A percentile compares a stretch with the other conserved stretches of the same genome.
phyloP scores from a whole-genome alignment of 1,140 invertebrate species.

The Camponotus floridanus region DNA sequence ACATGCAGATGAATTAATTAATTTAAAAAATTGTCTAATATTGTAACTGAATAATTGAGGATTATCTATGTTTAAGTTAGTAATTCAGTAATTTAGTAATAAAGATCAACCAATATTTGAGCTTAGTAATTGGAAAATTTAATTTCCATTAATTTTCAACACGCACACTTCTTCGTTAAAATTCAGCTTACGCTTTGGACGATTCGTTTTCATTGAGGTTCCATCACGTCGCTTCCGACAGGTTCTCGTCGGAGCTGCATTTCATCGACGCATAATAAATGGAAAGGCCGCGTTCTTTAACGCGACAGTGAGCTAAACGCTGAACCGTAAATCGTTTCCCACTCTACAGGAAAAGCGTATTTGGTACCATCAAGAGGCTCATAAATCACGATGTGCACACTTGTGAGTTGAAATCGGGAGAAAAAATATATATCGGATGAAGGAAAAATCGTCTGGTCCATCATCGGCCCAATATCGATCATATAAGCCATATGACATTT shows the following conservation, averaged over 20 bases:
- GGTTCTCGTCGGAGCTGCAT: constrained; percentile 27
- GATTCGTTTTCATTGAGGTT: background rate
- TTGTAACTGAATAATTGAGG: background rate
- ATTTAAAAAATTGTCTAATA: background rate
- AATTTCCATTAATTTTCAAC: background rate
- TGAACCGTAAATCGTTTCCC: constrained; percentile 53
- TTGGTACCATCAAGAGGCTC: constrained; percentile 39
- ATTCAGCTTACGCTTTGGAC: background rate
- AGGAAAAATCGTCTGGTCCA: constrained; percentile 37
- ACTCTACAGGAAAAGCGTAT: constrained; percentile 53
- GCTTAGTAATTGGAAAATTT: background rate
- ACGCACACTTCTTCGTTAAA: background rate
- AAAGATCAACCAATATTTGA: background rate
- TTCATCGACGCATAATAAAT: constrained; percentile 59
- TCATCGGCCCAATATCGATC: constrained; percentile 25
- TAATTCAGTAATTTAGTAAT: background rate
- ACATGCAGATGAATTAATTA: no score
- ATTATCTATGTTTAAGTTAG: background rate
- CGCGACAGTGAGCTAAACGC: constrained; percentile 46
- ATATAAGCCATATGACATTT: background rate
- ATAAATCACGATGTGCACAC: constrained; percentile 41
- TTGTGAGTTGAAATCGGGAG: constrained; percentile 33
- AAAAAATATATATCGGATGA: constrained; percentile 32
- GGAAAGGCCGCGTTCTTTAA: constrained; percentile 45
- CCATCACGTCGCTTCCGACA: background rate